Conservation (phyloP, 2,797 vertebrate species). For the Sebastes trivittatus region DNA sequence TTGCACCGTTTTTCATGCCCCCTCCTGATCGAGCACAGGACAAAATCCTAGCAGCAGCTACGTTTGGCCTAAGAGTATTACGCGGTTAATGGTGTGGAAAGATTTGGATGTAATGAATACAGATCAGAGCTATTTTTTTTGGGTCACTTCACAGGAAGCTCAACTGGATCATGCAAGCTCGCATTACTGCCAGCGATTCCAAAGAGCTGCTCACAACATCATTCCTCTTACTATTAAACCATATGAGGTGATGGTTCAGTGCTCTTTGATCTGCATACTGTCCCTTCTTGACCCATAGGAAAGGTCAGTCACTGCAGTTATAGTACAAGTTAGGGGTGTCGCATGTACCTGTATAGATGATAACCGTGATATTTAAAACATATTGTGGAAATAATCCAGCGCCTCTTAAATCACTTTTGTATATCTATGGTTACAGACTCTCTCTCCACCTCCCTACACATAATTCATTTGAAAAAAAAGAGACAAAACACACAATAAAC, state of each 20-base stretch:
- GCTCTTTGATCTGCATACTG: constrained; percentile 42
- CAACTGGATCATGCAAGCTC: constrained; percentile 68
- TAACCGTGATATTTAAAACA: not conserved
- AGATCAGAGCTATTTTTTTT: constrained; percentile 69
- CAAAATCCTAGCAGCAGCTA: constrained; percentile 54
- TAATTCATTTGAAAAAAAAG: not conserved
- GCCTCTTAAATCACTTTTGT: not conserved
- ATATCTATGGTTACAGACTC: not conserved
- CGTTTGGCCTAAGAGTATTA: constrained; percentile 67
- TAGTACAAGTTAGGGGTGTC: not conserved
- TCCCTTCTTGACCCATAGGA: constrained; percentile 42
- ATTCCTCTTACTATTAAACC: constrained; percentile 58
- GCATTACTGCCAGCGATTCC: constrained; percentile 60
- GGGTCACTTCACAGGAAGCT: constrained; percentile 77
- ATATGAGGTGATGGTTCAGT: constrained; percentile 50
- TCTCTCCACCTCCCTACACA: not conserved
- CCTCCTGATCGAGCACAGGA: constrained; percentile 36
- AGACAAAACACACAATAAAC: not conserved
- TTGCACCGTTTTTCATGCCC: constrained; percentile 4
- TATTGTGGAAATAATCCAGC: not conserved
- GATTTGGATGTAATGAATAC: constrained; percentile 79
- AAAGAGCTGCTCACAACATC: constrained; percentile 59
- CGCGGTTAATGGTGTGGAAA: constrained; percentile 76
- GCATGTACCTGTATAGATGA: not conserved
- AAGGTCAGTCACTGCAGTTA: constrained; percentile 41